Evolutionary conservation across 2,797 vertebrate genomes (phyloP).

Genomic region (Oreonectes daqikongensis): DNA sequence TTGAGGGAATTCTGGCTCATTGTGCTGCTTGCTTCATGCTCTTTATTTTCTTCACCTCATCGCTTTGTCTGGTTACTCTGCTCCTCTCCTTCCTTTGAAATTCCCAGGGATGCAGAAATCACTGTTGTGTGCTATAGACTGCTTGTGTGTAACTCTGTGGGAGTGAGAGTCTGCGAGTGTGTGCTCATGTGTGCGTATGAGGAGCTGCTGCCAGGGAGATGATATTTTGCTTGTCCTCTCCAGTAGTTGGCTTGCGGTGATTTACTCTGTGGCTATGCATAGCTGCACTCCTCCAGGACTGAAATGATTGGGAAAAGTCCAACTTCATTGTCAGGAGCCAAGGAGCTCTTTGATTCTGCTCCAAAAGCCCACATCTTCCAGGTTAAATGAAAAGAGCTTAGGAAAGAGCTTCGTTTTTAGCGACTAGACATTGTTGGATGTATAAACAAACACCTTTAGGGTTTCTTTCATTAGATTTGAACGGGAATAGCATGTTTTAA

Average conservation of each 20-base stretch:
- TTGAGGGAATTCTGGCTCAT: conserved; percentile 17
- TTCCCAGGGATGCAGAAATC: conserved; percentile 39
- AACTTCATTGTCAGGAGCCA: conserved; percentile 42
- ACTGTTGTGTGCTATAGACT: neutral
- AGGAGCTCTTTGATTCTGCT: conserved; percentile 50
- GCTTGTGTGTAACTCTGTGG: neutral
- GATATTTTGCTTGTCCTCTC: conserved; percentile 49
- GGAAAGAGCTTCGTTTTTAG: conserved; percentile 19
- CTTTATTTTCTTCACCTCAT: conserved; percentile 4
- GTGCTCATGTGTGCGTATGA: conserved; percentile 1
- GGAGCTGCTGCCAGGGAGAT: conserved; percentile 26
- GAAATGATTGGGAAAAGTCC: conserved; percentile 40
- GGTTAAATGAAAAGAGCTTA: conserved; percentile 34
- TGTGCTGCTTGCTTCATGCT: conserved; percentile 6
- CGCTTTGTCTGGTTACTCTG: conserved; percentile 37
- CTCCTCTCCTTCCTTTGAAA: conserved; percentile 24
- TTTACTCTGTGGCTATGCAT: conserved; percentile 46
- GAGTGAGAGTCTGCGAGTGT: neutral
- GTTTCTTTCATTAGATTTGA: neutral
- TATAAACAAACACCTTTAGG: neutral
- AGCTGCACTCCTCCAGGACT: conserved; percentile 40
- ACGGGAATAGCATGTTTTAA: neutral
- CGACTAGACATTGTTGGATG: neutral
- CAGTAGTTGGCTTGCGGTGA: conserved; percentile 28
- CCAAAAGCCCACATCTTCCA: conserved; percentile 38